phyloP scores from a whole-genome alignment of 1,140 invertebrate species.

The Pseudomyrmex sp. region DNA sequence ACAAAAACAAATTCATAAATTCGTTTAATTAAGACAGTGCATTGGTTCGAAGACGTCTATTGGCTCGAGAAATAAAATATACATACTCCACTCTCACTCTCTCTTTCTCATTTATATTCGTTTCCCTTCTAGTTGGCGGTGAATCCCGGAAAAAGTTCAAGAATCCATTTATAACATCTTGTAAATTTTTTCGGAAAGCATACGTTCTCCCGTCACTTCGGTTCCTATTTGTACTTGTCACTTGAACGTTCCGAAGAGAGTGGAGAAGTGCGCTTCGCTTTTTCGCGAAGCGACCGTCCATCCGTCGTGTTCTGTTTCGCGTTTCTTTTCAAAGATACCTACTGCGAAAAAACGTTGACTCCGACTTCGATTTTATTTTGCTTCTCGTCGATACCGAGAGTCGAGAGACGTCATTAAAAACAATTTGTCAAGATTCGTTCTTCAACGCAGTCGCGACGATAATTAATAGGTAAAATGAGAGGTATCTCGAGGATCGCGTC shows the following conservation, averaged over 20 bases:
- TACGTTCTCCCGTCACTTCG: neutral
- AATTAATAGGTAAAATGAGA: slow-evolving; percentile 22
- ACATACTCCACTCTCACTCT: neutral
- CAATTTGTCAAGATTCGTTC: slow-evolving; percentile 15
- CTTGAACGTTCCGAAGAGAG: neutral
- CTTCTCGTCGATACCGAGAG: neutral
- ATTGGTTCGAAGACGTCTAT: neutral
- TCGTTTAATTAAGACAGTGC: no score
- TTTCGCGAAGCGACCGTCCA: neutral
- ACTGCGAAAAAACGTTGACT: no score
- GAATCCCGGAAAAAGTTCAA: neutral
- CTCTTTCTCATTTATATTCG: slow-evolving; percentile 17
- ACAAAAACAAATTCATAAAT: no score
- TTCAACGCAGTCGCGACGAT: neutral
- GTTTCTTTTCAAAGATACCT: no score
- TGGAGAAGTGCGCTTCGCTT: neutral
- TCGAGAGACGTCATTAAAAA: slow-evolving; percentile 14
- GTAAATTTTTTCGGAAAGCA: neutral
- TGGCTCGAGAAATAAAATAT: neutral
- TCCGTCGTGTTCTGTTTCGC: neutral
- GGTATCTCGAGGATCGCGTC: neutral
- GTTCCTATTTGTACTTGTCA: slow-evolving; percentile 22
- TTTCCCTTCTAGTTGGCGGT: neutral
- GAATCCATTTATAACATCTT: slow-evolving; percentile 18
- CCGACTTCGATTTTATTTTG: slow-evolving; percentile 1